Conservation (phyloP, 2,113 vertebrate species). For the Sander vitreus region DNA sequence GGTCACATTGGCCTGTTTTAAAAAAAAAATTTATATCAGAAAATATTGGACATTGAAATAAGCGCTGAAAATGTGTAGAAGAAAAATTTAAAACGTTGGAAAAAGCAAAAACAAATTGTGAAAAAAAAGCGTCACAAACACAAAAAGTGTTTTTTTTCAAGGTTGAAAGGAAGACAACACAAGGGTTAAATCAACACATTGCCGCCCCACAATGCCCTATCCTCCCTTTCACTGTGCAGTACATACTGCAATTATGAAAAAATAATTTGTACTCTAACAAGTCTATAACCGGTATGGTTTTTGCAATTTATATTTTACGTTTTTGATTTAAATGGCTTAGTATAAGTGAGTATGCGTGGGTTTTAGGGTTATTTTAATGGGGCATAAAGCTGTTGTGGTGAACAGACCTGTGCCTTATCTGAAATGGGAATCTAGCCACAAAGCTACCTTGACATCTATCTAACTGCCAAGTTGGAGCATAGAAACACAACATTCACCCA, state of each 20-base stretch:
- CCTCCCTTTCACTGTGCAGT: neutral
- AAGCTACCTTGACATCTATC: neutral
- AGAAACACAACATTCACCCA: neutral
- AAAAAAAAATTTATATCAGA: no score
- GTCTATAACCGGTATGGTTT: neutral
- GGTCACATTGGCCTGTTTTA: no score
- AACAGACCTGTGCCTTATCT: constrained; percentile 35
- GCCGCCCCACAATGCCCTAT: neutral
- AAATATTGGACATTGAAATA: no score
- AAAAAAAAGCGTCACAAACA: no score
- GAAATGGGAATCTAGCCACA: constrained; percentile 7
- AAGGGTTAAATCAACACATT: constrained; percentile 25
- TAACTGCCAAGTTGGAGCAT: neutral
- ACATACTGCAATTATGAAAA: neutral
- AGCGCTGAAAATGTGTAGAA: no score
- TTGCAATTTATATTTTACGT: neutral
- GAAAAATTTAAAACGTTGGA: no score
- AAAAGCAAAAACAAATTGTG: no score
- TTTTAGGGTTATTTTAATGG: neutral
- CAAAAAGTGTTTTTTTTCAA: no score
- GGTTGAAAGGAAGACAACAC: no score
- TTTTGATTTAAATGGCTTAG: neutral
- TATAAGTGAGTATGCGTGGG: neutral
- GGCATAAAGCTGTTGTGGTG: neutral
- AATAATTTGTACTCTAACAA: constrained; percentile 2